These are phyloP conservation scores for Tricholauxania praeusta DNA, from an alignment of 2,888 invertebrate species.

Conservation along the genomic window DNA sequence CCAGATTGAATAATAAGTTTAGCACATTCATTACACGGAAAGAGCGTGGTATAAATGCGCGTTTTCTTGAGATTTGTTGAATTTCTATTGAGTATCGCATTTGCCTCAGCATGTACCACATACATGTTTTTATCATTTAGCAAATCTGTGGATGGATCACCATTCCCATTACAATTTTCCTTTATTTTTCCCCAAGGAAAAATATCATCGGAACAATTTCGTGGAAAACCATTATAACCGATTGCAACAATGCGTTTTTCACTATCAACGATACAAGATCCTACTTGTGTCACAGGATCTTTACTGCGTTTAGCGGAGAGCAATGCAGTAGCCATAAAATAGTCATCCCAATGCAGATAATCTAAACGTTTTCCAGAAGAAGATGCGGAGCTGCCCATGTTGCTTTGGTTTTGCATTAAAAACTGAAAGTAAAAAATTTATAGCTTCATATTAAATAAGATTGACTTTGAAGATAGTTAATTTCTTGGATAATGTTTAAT, in stretches of 20 bases:
- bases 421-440: no score
- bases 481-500: no score
- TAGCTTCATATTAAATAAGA: no score
- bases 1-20: constrained; percentile 96
- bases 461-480: no score
- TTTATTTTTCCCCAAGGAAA: constrained; percentile 89
- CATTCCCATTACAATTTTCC: neutral
- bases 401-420: no score
- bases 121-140: constrained; percentile 87
- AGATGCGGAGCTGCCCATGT: no score
- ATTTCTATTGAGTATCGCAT: constrained; percentile 95
- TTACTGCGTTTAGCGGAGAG: constrained; percentile 94
- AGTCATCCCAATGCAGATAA: constrained; percentile 90
- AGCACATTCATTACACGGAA: constrained; percentile 98
- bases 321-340: constrained; percentile 95
- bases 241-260: constrained; percentile 88
- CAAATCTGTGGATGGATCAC: constrained; percentile 59
- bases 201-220: constrained; percentile 86
- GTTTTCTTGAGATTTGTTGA: constrained; percentile 81
- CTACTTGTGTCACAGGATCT: constrained; percentile 93
- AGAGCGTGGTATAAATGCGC: constrained; percentile 88
- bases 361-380: constrained; percentile 70
- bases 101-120: constrained; percentile 98
- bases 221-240: constrained; percentile 98
- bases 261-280: constrained; percentile 93